phyloP scores from a whole-genome alignment of 2,888 invertebrate species.

The Neria commutata region DNA sequence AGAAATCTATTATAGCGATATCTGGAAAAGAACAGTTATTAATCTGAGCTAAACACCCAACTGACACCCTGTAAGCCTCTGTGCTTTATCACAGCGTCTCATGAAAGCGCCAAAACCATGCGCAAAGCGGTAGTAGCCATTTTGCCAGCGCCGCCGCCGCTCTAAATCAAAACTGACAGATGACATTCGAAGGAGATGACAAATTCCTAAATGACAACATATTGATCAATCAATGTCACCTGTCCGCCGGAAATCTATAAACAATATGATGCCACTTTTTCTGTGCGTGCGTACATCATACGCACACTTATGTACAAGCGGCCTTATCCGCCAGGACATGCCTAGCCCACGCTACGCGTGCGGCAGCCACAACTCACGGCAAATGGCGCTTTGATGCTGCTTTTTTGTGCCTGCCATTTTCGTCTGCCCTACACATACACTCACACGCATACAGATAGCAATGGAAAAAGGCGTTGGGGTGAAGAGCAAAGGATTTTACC shows the following conservation, averaged over 20 bases:
- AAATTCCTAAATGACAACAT: conserved; percentile 42
- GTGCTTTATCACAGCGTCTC: no score
- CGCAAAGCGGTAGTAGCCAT: not conserved
- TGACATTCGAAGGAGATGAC: conserved; percentile 48
- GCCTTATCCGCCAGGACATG: no score
- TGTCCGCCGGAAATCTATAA: conserved; percentile 56
- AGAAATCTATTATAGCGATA: no score
- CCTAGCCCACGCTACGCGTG: no score
- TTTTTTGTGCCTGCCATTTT: not conserved
- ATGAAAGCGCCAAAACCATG: not conserved
- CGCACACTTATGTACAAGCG: not conserved
- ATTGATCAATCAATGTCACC: conserved; percentile 62
- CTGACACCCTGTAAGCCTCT: no score
- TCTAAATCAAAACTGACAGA: conserved; percentile 49
- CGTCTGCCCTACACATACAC: not conserved
- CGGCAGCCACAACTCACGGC: no score
- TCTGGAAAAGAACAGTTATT: no score
- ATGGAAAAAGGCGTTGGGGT: not conserved
- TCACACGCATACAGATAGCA: not conserved
- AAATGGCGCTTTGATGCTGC: no score
- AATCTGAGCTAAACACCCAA: no score
- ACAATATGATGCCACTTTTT: conserved; percentile 51
- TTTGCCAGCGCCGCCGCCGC: not conserved
- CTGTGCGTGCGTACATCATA: not conserved
- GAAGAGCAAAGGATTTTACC: no score